These are phyloP conservation scores for Microchirus variegatus DNA, from an alignment of 2,797 vertebrate genomes.

Conservation along the genomic window DNA sequence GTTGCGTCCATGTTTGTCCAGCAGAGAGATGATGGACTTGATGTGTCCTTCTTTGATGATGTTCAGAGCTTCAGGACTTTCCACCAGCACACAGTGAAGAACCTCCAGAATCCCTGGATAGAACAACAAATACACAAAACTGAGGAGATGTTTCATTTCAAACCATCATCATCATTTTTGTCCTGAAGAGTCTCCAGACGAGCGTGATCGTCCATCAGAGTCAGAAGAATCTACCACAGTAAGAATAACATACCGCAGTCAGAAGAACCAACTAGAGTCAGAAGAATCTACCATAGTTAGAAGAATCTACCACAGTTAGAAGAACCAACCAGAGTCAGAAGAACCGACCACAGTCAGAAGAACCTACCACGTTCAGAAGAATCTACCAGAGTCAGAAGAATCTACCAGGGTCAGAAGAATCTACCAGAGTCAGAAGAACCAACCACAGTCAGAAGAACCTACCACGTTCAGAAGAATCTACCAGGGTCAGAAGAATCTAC, in stretches of 20 bases:
- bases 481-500: too few relatives aligned
- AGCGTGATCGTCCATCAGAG: too few relatives aligned
- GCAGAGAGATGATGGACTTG: constrained; percentile 94
- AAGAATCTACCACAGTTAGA: constrained; percentile 88
- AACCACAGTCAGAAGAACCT: constrained; percentile 41
- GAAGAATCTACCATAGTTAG: not conserved
- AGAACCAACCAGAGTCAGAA: constrained; percentile 94
- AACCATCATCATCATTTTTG: too few relatives aligned
- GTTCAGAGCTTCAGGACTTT: constrained; percentile 96
- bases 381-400: constrained; percentile 90
- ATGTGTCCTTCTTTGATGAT: constrained; percentile 98
- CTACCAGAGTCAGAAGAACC: constrained; percentile 92
- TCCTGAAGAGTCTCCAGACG: too few relatives aligned
- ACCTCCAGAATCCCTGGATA: constrained; percentile 91
- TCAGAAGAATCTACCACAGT: not conserved
- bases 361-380: constrained; percentile 92
- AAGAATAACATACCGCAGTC: constrained; percentile 82
- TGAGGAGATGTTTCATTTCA: too few relatives aligned
- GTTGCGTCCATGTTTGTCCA: constrained; percentile 96
- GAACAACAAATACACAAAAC: constrained; percentile 14
- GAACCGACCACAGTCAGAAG: not conserved
- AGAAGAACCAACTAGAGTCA: too few relatives aligned
- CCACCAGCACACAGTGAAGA: constrained; percentile 95
- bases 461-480: constrained; percentile 97
- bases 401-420: constrained; percentile 26